These are phyloP conservation scores for Macroramphosus scolopax DNA, from an alignment of 2,797 vertebrate genomes.

Conservation along the genomic window DNA sequence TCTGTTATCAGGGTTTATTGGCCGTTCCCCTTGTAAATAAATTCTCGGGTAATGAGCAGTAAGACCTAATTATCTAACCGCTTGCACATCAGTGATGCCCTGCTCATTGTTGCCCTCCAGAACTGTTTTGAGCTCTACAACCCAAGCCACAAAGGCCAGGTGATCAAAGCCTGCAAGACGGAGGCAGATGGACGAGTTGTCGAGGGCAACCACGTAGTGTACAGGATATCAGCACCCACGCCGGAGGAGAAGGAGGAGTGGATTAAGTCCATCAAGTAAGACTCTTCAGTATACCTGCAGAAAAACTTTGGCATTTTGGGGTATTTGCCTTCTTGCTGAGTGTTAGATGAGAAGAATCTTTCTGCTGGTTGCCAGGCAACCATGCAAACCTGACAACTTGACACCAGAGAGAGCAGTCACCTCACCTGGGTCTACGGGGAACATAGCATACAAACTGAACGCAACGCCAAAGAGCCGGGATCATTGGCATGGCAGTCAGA, in stretches of 20 bases:
- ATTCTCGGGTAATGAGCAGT: no score
- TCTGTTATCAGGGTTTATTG: background rate
- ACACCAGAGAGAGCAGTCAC: no score
- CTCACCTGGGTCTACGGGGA: no score
- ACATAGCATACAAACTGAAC: no score
- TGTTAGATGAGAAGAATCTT: background rate
- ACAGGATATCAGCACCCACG: slow-evolving; percentile 95
- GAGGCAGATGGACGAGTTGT: slow-evolving; percentile 96
- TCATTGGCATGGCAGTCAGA: no score
- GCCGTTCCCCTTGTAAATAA: background rate
- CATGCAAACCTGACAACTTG: background rate
- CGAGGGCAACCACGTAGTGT: slow-evolving; percentile 96
- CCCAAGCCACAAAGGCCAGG: slow-evolving; percentile 95
- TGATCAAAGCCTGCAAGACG: slow-evolving; percentile 98
- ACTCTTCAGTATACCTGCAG: slow-evolving; percentile 1
- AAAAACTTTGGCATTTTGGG: background rate
- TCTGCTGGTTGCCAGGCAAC: background rate
- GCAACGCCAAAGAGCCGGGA: no score
- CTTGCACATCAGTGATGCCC: background rate
- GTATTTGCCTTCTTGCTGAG: background rate
- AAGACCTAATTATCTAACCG: slow-evolving; percentile 10
- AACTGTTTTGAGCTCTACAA: slow-evolving; percentile 98
- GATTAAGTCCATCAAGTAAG: slow-evolving; percentile 99
- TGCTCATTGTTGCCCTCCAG: slow-evolving; percentile 62
- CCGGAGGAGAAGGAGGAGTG: slow-evolving; percentile 97